Evolutionary conservation across 2,113 vertebrate genomes (phyloP), one percentile per base, ranked within the genome.

Genomic region (Dendrocopos noguchii): DNA sequence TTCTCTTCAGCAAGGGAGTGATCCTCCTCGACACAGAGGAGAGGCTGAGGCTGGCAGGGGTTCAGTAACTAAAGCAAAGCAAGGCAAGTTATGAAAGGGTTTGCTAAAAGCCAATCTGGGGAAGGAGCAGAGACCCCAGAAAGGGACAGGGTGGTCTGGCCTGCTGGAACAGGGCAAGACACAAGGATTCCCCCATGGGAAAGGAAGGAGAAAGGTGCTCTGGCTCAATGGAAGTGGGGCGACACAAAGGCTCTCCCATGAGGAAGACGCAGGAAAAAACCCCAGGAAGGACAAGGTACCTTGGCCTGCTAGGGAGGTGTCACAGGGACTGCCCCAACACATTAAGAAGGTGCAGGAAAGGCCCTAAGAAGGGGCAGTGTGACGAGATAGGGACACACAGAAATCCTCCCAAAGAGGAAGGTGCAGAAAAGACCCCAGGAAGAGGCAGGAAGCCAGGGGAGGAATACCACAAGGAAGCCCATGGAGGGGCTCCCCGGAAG

Each of bases 181-280:
- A 59, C 39, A 61, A 1, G 22, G 55, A 55, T 7, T 13, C 31
- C 39, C 16, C 10, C 31, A 2, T 3, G 21, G 31, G 27, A 22
- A 29, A 22, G 14, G 5, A 66, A 36, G 34, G 3, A 10, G 52
- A 12, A 72, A 1, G 57, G 9, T 7, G 13, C 27, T 8, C 14
- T 66, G 42, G 14, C 8, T 15, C 39, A 24, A 13, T 27, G 27
- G 11, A 9, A 21, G 7, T 2, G 2, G 16, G 21, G 20, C 12
- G 10, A 13, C 13, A 36, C 18, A 66, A 14, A 7, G 22, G 12
- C 6, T 4, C 4, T 12, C 14, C 10, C 3, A 28, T 0, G 2
- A 3, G 10, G 56, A 53, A 34, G 34, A 34, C 12, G 24, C 20
- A 61, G 25, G 25, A 44, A 44, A 12, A 70, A 29, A 67, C 24